These are phyloP conservation scores for Stegana nigrithorax DNA, from an alignment of 2,888 invertebrate species.

Conservation along the genomic window DNA sequence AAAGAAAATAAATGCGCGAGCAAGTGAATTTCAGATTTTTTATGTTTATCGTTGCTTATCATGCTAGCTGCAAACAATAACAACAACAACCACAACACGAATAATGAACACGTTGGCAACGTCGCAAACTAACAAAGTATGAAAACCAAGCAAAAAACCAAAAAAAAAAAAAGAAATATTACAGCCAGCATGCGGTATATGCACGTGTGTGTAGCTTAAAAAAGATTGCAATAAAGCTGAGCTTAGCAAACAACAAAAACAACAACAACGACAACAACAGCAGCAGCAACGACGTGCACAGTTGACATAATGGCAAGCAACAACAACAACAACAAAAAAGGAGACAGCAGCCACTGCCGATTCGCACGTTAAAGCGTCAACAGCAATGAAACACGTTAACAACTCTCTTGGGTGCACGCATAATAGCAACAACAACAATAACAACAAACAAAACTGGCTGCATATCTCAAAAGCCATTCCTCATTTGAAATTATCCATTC, in stretches of 20 bases:
- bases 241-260: conserved; percentile 16
- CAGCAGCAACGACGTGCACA: not conserved
- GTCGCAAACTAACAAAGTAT: not conserved
- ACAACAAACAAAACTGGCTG: not conserved
- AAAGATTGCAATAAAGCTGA: conserved; percentile 1
- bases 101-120: conserved; percentile 15
- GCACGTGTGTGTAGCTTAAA: not conserved
- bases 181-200: not conserved
- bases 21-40: conserved; percentile 10
- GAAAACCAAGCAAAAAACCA: not conserved
- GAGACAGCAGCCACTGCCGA: too few species aligned
- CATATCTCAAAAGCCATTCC: not conserved
- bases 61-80: conserved; percentile 7
- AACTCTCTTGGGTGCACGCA: conserved; percentile 52
- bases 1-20: not conserved
- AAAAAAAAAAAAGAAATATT: too few species aligned
- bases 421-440: not conserved
- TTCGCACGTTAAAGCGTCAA: not conserved
- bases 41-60: conserved; percentile 16
- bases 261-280: conserved; percentile 12
- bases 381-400: conserved; percentile 48
- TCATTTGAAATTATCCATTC: not conserved
- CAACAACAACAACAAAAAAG: not conserved
- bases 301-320: not conserved
- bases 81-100: not conserved